Conservation (phyloP, 92 coral and sea anemone genomes). For the Palythoa caribaeorum region DNA sequence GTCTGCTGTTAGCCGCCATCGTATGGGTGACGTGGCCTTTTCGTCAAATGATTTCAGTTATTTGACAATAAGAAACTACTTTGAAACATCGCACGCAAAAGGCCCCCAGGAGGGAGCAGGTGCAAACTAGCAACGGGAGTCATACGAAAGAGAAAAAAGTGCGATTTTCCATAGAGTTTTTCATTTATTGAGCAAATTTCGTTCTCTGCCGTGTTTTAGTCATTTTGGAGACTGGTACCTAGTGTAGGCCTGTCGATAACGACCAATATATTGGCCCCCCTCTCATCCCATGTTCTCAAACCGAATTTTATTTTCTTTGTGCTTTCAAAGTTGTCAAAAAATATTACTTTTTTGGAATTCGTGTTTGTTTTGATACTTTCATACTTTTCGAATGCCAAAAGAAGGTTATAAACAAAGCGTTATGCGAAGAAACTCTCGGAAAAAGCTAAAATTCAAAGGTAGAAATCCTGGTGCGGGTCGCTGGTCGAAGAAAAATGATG, state of each 20-base stretch:
- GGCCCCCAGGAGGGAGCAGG: conserved; percentile 68
- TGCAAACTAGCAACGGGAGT: conserved; percentile 41
- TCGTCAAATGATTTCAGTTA: conserved; percentile 60
- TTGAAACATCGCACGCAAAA: conserved; percentile 68
- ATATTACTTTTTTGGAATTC: neutral
- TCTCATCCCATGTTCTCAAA: neutral
- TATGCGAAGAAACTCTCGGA: neutral
- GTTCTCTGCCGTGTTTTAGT: neutral
- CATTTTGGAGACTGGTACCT: conserved; percentile 25
- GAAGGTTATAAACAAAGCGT: conserved; percentile 4
- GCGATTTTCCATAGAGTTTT: conserved; percentile 1
- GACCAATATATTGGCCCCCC: conserved; percentile 16
- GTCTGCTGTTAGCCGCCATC: conserved; percentile 35
- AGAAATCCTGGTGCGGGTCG: neutral
- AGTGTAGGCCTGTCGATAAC: conserved; percentile 13
- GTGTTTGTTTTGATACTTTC: neutral
- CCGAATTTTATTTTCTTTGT: neutral
- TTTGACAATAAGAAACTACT: conserved; percentile 57
- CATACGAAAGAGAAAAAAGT: conserved; percentile 11
- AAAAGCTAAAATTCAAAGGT: neutral
- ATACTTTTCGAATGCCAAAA: neutral
- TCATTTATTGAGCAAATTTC: neutral
- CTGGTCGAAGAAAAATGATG: neutral
- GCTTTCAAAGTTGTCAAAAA: neutral
- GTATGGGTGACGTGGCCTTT: conserved; percentile 62